These are phyloP conservation scores for Melanotaenia nigrans DNA, from an alignment of 2,797 vertebrate species.

Conservation along the genomic window DNA sequence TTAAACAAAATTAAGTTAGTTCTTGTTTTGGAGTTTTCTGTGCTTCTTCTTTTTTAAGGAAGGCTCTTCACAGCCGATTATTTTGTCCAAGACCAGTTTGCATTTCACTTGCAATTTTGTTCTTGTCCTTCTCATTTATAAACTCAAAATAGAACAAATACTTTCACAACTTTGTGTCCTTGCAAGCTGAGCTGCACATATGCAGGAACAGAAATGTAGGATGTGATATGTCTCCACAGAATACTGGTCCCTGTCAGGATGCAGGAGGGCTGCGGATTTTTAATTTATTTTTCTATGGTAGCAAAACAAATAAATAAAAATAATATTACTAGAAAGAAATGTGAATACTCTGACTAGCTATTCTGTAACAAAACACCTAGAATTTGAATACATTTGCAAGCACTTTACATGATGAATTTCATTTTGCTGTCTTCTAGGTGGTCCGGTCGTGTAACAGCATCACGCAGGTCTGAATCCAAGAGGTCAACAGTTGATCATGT, in stretches of 20 bases:
- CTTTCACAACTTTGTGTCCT: neutral
- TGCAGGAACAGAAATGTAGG: too few species aligned
- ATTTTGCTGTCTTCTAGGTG: constrained; percentile 78
- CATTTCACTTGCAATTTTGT: neutral
- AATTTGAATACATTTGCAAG: neutral
- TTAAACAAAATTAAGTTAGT: neutral
- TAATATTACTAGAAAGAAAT: neutral
- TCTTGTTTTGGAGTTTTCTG: too few species aligned
- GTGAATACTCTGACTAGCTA: neutral
- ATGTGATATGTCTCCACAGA: too few species aligned
- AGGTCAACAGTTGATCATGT: constrained; percentile 84
- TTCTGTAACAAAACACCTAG: neutral
- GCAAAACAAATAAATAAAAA: neutral
- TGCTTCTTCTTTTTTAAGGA: too few species aligned
- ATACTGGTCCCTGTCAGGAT: neutral
- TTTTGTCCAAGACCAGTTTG: neutral
- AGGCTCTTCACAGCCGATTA: too few species aligned
- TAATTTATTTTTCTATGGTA: neutral
- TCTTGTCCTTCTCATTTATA: neutral
- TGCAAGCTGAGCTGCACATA: neutral
- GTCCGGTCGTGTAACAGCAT: constrained; percentile 87
- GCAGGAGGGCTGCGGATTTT: neutral
- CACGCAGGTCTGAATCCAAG: constrained; percentile 86
- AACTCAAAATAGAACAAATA: neutral
- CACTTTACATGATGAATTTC: neutral